A percentile compares a stretch with the other conserved stretches of the same genome.
Conservation (phyloP, 2,888 invertebrate species). For the Mellilla xanthometata region DNA sequence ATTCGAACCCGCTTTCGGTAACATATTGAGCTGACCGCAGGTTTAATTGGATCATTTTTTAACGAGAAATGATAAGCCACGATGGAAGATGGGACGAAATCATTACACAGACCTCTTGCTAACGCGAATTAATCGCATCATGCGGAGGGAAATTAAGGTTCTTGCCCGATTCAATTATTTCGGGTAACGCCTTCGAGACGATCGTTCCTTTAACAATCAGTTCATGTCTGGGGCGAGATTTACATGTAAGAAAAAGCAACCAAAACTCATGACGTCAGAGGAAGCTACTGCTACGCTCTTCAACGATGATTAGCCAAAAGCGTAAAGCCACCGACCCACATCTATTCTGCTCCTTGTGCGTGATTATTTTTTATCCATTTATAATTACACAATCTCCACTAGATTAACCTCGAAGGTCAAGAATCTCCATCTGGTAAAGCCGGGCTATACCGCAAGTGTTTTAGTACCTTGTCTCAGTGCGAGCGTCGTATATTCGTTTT, state of each 20-base stretch:
- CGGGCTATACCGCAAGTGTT: not conserved
- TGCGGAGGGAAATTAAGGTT: slow-evolving; percentile 23
- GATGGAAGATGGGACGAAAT: slow-evolving; percentile 62
- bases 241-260: not conserved
- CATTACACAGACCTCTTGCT: slow-evolving; percentile 49
- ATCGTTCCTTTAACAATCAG: slow-evolving; percentile 1
- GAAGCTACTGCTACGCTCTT: slow-evolving; percentile 19
- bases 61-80: slow-evolving; percentile 73
- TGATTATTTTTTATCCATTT: slow-evolving; percentile 31
- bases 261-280: slow-evolving; percentile 6
- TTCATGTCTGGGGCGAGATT: not conserved
- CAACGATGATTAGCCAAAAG: slow-evolving; percentile 20
- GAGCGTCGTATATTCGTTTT: not conserved
- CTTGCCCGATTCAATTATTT: slow-evolving; percentile 16
- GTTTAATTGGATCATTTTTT: slow-evolving; percentile 80
- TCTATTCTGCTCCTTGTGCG: slow-evolving; percentile 19
- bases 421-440: slow-evolving; percentile 29
- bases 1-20: slow-evolving; percentile 76
- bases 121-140: slow-evolving; percentile 48
- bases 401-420: slow-evolving; percentile 50
- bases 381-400: slow-evolving; percentile 43
- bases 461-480: slow-evolving; percentile 12
- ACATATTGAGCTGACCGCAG: slow-evolving; percentile 69
- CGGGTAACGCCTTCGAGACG: slow-evolving; percentile 9
- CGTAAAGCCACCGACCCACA: slow-evolving; percentile 24